Conservation (phyloP, 2,888 invertebrate genomes). For the Apamea sordens region DNA sequence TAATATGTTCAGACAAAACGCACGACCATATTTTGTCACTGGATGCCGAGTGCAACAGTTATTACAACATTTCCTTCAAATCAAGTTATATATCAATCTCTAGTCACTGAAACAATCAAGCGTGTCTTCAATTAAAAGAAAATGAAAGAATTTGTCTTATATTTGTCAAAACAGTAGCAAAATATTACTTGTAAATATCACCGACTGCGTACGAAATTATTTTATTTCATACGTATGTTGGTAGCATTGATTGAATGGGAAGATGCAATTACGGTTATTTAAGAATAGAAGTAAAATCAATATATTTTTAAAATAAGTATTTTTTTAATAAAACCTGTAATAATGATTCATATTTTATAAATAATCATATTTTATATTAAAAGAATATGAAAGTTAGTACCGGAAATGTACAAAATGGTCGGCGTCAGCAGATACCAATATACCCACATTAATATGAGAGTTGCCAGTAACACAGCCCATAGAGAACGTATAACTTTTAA, state of each 20-base stretch:
- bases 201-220: slow-evolving; percentile 89
- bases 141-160: slow-evolving; percentile 71
- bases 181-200: slow-evolving; percentile 89
- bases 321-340: background rate
- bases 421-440: slow-evolving; percentile 89
- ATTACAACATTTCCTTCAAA: slow-evolving; percentile 78
- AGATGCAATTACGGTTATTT: slow-evolving; percentile 16
- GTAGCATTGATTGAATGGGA: slow-evolving; percentile 76
- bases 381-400: slow-evolving; percentile 55
- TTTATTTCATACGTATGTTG: slow-evolving; percentile 77
- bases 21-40: slow-evolving; percentile 89
- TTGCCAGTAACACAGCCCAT: slow-evolving; percentile 67
- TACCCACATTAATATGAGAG: slow-evolving; percentile 59
- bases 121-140: slow-evolving; percentile 63
- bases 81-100: slow-evolving; percentile 66
- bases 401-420: slow-evolving; percentile 78
- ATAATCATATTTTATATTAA: background rate
- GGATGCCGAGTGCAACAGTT: slow-evolving; percentile 83
- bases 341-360: background rate
- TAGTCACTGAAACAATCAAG: slow-evolving; percentile 66
- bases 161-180: slow-evolving; percentile 88
- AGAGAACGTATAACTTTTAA: slow-evolving; percentile 29
- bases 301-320: background rate
- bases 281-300: background rate
- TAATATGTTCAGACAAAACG: slow-evolving; percentile 83